These are phyloP conservation scores for Sinosuthora webbiana DNA, from an alignment of 2,113 vertebrate species.

Conservation along the genomic window DNA sequence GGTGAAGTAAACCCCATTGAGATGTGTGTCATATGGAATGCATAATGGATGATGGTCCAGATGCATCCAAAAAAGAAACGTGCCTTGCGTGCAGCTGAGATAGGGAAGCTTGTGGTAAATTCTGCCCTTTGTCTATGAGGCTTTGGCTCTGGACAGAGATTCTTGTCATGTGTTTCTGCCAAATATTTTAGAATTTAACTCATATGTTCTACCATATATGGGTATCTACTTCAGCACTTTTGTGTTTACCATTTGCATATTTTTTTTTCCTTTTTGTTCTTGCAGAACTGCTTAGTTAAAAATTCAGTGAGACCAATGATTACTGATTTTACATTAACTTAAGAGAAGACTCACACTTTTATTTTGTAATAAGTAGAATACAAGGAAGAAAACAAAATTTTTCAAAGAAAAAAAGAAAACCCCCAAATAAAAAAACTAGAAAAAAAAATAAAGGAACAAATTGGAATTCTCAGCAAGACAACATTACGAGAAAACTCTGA, in stretches of 20 bases:
- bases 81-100: constrained; percentile 38
- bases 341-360: neutral
- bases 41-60: constrained; percentile 34
- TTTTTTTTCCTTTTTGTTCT: constrained; percentile 2
- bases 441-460: neutral
- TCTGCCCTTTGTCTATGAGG: constrained; percentile 52
- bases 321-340: neutral
- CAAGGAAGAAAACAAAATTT: neutral
- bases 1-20: constrained; percentile 40
- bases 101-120: constrained; percentile 30
- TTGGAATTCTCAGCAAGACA: neutral
- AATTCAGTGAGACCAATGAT: neutral
- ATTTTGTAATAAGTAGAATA: neutral
- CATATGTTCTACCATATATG: constrained; percentile 43
- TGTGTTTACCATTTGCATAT: neutral
- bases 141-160: constrained; percentile 57
- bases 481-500: neutral
- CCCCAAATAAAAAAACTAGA: neutral
- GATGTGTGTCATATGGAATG: constrained; percentile 30
- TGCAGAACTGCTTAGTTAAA: neutral
- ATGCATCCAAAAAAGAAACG: constrained; percentile 24
- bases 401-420: too few species aligned
- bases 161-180: constrained; percentile 48
- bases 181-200: constrained; percentile 54
- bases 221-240: constrained; percentile 36